A percentile compares a stretch with the other conserved stretches of the same genome.
phyloP scores from a whole-genome alignment of 2,113 vertebrate species.

The Rattus norvegicus region DNA sequence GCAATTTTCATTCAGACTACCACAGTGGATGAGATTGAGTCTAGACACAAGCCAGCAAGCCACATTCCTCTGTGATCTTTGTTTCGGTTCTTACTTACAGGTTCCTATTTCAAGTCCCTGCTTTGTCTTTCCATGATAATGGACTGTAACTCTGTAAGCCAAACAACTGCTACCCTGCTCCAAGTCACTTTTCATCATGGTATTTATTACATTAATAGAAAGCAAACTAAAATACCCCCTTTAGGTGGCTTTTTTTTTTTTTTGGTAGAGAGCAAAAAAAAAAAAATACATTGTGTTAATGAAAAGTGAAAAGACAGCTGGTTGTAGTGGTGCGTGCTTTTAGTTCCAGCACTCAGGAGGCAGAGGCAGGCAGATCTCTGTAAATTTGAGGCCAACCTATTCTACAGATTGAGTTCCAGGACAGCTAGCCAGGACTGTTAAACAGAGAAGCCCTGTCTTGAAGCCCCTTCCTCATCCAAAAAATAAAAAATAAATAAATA shows the following conservation, averaged over 20 bases:
- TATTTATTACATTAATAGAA: no score
- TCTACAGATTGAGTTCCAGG: background rate
- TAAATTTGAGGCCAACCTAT: background rate
- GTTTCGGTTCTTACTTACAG: background rate
- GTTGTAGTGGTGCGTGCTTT: background rate
- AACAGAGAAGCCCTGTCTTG: background rate
- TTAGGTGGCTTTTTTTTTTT: background rate
- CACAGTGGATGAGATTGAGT: no score
- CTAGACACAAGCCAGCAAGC: background rate
- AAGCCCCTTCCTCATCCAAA: accelerated
- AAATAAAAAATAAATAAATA: background rate
- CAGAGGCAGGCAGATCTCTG: background rate
- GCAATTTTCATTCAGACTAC: background rate
- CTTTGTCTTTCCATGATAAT: background rate
- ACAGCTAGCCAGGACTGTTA: background rate
- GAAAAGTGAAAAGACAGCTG: background rate
- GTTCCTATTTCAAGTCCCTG: background rate
- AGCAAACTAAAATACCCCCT: background rate
- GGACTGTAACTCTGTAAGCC: background rate
- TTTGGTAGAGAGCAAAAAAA: background rate
- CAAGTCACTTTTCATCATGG: background rate
- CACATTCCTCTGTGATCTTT: no score
- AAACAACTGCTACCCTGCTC: background rate
- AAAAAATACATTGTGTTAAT: background rate
- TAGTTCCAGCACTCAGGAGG: background rate